phyloP scores from a whole-genome alignment of 2,113 vertebrate genomes.

The Raja brachyura region DNA sequence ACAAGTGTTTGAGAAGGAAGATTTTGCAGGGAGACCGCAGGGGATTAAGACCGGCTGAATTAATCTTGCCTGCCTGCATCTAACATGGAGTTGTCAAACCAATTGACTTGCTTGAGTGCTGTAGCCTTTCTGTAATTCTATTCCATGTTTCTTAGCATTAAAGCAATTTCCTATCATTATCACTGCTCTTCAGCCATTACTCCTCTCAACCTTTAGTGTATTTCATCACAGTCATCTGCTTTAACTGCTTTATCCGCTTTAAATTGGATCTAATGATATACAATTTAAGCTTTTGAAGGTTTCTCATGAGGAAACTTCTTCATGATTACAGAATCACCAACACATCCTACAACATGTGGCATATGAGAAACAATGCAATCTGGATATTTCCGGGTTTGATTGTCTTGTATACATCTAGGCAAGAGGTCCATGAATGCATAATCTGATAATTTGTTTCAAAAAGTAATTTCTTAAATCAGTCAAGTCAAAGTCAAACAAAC shows the following conservation, averaged over 20 bases:
- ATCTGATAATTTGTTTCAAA: background rate
- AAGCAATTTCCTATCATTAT: background rate
- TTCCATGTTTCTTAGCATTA: background rate
- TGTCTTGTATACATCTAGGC: conserved; percentile 29
- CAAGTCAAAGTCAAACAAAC: no score
- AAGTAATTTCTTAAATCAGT: no score
- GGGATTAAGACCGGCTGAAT: no score
- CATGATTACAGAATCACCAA: background rate
- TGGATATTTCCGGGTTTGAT: background rate
- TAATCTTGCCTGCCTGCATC: no score
- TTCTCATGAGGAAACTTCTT: background rate
- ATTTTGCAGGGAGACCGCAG: no score
- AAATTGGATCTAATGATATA: background rate
- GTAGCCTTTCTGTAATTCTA: no score
- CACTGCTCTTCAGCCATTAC: background rate
- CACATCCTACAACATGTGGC: background rate
- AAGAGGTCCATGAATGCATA: background rate
- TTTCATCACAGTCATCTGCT: background rate
- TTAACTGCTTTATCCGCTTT: background rate
- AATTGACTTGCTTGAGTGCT: no score
- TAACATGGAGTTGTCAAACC: no score
- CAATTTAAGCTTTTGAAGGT: background rate
- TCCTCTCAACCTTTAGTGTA: background rate
- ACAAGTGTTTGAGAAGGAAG: no score
- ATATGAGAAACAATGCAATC: background rate